These are phyloP conservation scores for Protomyctophum bolini DNA, from an alignment of 2,113 vertebrate species.

Conservation along the genomic window DNA sequence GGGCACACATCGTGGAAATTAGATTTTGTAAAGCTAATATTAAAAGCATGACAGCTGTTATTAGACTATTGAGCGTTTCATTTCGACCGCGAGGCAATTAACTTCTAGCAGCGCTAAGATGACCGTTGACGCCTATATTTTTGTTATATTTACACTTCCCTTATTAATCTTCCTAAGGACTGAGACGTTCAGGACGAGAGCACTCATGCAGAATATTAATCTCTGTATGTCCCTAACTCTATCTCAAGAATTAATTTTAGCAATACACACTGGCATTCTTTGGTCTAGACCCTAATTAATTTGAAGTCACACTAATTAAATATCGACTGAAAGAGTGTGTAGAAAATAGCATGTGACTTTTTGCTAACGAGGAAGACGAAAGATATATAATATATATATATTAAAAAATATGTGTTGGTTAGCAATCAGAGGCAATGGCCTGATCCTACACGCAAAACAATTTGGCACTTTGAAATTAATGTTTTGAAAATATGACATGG, in stretches of 20 bases:
- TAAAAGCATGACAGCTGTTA: not conserved
- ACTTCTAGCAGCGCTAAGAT: slow-evolving; percentile 47
- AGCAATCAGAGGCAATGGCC: not conserved
- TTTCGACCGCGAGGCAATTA: slow-evolving; percentile 33
- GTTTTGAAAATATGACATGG: not conserved
- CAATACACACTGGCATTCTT: slow-evolving; percentile 50
- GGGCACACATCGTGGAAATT: not conserved
- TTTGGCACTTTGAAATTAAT: slow-evolving; percentile 10
- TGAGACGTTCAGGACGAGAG: slow-evolving; percentile 30
- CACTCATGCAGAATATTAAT: slow-evolving; percentile 62
- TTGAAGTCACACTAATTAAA: slow-evolving; percentile 75
- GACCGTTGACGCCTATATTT: slow-evolving; percentile 44
- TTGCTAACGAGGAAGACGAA: not conserved
- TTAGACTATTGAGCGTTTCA: slow-evolving; percentile 23
- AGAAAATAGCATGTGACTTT: slow-evolving; percentile 38
- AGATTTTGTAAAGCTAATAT: not conserved
- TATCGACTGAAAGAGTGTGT: slow-evolving; percentile 45
- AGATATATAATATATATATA: slow-evolving; percentile 20
- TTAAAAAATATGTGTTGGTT: slow-evolving; percentile 14
- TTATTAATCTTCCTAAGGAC: slow-evolving; percentile 51
- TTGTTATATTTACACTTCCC: slow-evolving; percentile 67
- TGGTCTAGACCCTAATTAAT: slow-evolving; percentile 72
- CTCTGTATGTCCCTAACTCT: slow-evolving; percentile 54
- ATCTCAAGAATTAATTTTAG: slow-evolving; percentile 59
- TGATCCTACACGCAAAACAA: slow-evolving; percentile 19